These are phyloP conservation scores for Anolis sagrei DNA, from an alignment of 2,113 vertebrate species.

Conservation along the genomic window DNA sequence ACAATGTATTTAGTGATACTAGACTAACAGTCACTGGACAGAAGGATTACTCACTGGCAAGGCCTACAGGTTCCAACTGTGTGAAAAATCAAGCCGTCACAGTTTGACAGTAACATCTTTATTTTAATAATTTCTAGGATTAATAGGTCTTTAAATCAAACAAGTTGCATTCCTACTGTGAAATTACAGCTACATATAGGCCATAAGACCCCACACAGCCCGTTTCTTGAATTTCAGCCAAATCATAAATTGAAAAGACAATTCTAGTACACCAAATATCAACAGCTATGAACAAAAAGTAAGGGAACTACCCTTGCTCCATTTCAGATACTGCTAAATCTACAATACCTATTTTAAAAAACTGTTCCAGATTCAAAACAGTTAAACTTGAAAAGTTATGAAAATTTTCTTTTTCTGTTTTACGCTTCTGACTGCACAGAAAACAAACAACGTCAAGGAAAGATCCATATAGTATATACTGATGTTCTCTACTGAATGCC, in stretches of 20 bases:
- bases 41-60: conserved; percentile 21
- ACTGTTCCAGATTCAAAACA: conserved; percentile 26
- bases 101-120: not conserved
- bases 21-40: conserved; percentile 12
- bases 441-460: not conserved
- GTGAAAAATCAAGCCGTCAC: conserved; percentile 30
- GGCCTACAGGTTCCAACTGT: not conserved
- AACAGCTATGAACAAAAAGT: not conserved
- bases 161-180: conserved; percentile 4
- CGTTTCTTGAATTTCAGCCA: not conserved
- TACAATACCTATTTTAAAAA: conserved; percentile 8
- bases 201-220: not conserved
- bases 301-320: not conserved
- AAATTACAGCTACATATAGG: not conserved
- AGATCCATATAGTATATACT: conserved; percentile 4
- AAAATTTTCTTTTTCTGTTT: conserved; percentile 5
- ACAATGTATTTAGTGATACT: conserved; percentile 43
- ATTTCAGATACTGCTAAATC: not conserved
- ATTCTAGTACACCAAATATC: not conserved
- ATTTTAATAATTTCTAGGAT: conserved; percentile 50
- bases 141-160: not conserved
- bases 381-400: conserved; percentile 11
- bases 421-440: not conserved
- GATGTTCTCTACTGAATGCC: not conserved
- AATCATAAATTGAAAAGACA: not conserved